A percentile compares a stretch with the other conserved stretches of the same genome.
Evolutionary conservation across 2,113 vertebrate species (phyloP).

Genomic region (Cacatua alba): DNA sequence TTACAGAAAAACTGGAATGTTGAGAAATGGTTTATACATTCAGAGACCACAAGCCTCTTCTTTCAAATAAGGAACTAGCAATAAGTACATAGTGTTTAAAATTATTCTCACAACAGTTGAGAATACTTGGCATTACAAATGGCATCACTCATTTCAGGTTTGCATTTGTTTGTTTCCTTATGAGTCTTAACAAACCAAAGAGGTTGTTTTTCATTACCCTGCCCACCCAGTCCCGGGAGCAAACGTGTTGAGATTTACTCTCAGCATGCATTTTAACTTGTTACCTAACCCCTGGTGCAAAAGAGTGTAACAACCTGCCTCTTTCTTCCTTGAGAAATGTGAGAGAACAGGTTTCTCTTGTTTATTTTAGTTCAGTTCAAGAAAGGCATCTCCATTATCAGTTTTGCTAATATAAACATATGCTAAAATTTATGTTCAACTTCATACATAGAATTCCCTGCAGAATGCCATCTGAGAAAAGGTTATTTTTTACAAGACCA

Average conservation of each 20-base stretch:
- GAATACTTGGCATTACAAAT: constrained; percentile 38
- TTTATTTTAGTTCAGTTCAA: neutral
- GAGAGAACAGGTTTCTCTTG: neutral
- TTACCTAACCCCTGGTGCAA: constrained; percentile 1
- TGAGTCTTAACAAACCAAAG: neutral
- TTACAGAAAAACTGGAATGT: constrained; percentile 54
- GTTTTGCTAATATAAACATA: neutral
- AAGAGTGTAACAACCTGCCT: neutral
- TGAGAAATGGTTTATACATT: constrained; percentile 45
- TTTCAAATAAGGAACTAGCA: constrained; percentile 55
- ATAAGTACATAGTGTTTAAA: constrained; percentile 38
- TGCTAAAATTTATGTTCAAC: neutral
- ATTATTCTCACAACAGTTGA: constrained; percentile 46
- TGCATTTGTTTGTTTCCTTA: neutral
- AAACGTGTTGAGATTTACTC: neutral
- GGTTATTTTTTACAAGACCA: neutral
- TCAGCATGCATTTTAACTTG: neutral
- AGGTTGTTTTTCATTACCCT: neutral
- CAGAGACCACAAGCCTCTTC: constrained; percentile 43
- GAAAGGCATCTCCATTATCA: neutral
- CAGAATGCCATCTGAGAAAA: constrained; percentile 5
- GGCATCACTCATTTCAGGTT: constrained; percentile 7
- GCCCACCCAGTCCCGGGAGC: neutral
- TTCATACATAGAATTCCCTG: neutral
- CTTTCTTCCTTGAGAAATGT: neutral